A percentile compares a stretch with the other conserved stretches of the same genome.
These are phyloP conservation scores for Grantiella picta DNA, from an alignment of 2,113 vertebrate genomes.

Conservation along the genomic window DNA sequence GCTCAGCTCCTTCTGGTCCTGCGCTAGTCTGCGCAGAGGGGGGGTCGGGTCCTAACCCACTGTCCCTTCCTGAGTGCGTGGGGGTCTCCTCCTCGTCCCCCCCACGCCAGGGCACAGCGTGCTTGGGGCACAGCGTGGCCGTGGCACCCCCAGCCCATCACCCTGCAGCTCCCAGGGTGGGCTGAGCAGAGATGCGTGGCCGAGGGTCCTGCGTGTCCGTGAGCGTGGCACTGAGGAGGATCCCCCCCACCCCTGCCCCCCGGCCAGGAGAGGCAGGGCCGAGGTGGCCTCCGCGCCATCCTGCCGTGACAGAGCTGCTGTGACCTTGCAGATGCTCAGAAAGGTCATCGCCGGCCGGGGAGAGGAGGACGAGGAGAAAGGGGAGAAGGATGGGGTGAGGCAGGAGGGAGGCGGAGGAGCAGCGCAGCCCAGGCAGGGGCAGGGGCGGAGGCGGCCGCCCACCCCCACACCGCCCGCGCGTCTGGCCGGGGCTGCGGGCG, in stretches of 20 bases:
- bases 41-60: too few relatives aligned
- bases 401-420: not conserved
- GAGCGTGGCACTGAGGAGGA: accelerated
- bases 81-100: accelerated
- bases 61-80: accelerated
- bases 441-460: not conserved
- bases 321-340: constrained; percentile 18
- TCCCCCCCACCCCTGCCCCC: not conserved
- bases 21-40: not conserved
- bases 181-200: accelerated
- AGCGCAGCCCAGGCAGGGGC: not conserved
- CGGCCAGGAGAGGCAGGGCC: not conserved
- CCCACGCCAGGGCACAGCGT: too few relatives aligned
- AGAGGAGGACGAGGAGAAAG: not conserved
- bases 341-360: not conserved
- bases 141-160: not conserved
- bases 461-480: not conserved
- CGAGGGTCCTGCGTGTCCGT: not conserved
- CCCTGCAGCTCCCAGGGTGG: not conserved
- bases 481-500: not conserved
- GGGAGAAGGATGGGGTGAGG: not conserved
- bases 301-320: not conserved
- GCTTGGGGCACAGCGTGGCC: not conserved
- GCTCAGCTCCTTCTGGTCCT: not conserved
- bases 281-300: not conserved